Conservation (phyloP, 2,113 vertebrate genomes). For the Cyanistes caeruleus region DNA sequence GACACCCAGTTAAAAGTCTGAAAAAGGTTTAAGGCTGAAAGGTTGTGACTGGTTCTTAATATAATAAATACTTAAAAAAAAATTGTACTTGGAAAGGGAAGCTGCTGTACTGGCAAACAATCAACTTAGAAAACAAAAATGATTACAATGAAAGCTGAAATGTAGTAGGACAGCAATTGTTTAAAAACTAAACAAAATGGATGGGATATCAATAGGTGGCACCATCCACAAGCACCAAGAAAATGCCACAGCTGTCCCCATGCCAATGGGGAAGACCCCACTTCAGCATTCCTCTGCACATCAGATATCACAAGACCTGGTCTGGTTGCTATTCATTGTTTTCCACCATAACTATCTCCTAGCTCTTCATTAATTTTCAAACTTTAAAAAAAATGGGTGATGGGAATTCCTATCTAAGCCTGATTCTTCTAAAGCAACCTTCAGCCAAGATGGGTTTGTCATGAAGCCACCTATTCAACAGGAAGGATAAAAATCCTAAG, state of each 20-base stretch:
- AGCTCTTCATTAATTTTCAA: neutral
- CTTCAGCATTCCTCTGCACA: neutral
- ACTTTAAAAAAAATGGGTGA: neutral
- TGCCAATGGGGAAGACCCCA: neutral
- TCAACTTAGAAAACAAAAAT: neutral
- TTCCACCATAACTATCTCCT: neutral
- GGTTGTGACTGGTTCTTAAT: neutral
- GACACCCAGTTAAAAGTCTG: neutral
- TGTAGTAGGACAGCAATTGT: rapidly evolving
- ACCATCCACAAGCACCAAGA: conserved; percentile 13
- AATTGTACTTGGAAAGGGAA: neutral
- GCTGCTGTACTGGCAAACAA: neutral
- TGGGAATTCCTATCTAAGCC: neutral
- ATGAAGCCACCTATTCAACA: neutral
- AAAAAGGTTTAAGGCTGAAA: neutral
- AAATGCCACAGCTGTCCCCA: neutral
- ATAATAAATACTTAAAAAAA: neutral
- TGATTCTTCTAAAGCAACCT: neutral
- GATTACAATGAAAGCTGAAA: neutral
- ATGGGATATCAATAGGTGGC: conserved; percentile 43
- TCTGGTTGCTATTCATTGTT: neutral
- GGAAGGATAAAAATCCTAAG: neutral
- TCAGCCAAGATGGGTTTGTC: neutral
- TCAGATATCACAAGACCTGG: neutral
- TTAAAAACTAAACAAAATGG: neutral